These are phyloP conservation scores for Griposia aprilina DNA, from an alignment of 2,888 invertebrate genomes.

Conservation along the genomic window DNA sequence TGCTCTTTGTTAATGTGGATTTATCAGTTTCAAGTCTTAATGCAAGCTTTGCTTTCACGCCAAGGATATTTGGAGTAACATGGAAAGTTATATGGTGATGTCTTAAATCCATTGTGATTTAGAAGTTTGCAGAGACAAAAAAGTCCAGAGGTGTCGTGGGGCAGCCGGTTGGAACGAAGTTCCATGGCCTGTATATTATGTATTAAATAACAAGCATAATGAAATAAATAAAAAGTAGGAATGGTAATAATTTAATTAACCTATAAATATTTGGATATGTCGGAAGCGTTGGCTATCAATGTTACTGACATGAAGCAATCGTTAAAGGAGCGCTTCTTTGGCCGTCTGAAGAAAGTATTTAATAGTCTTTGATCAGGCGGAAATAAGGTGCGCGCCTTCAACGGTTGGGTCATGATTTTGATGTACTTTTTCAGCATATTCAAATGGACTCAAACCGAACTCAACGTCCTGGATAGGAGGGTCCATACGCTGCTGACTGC, in stretches of 20 bases:
- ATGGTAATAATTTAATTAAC: background rate
- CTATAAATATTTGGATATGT: background rate
- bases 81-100: slow-evolving; percentile 28
- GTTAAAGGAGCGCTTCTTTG: background rate
- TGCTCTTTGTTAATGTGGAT: slow-evolving; percentile 56
- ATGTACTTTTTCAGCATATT: background rate
- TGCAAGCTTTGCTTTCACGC: slow-evolving; percentile 36
- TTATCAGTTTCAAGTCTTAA: slow-evolving; percentile 48
- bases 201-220: background rate
- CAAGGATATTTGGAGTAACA: slow-evolving; percentile 17
- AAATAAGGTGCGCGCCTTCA: background rate
- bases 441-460: too few relatives aligned
- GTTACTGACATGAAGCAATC: background rate
- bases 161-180: background rate
- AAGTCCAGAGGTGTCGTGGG: background rate
- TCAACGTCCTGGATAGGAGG: too few relatives aligned
- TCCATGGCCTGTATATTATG: background rate
- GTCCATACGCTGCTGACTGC: too few relatives aligned
- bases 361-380: background rate
- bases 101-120: slow-evolving; percentile 11
- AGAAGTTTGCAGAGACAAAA: slow-evolving; percentile 1
- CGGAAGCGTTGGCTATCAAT: background rate
- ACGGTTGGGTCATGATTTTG: background rate
- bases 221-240: background rate
- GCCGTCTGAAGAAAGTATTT: background rate